phyloP scores from a whole-genome alignment of 1,140 invertebrate genomes.

The Bombus sibiricus region DNA sequence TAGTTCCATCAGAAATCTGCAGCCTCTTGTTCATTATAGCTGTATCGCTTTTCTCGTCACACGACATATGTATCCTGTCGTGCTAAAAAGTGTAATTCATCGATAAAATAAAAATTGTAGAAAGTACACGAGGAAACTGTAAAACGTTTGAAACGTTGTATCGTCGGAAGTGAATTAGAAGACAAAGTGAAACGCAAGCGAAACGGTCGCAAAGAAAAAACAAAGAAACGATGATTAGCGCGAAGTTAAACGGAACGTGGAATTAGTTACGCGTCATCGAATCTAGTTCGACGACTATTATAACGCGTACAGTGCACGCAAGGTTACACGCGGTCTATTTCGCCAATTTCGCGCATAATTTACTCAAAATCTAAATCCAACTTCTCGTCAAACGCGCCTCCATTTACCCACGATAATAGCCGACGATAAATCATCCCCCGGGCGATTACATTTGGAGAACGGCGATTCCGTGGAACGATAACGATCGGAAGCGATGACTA shows the following conservation, averaged over 20 bases:
- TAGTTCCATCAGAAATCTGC: neutral
- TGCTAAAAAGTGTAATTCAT: too few species aligned
- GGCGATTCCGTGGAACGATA: conserved; percentile 14
- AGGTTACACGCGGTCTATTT: neutral
- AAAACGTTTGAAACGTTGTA: neutral
- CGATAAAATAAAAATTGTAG: too few species aligned
- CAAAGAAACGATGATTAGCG: neutral
- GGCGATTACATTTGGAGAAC: neutral
- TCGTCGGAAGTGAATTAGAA: neutral
- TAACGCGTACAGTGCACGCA: neutral
- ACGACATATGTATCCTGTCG: too few species aligned
- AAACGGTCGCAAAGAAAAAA: neutral
- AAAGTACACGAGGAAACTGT: neutral
- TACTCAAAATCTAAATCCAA: neutral
- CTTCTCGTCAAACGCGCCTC: neutral
- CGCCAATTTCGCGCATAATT: neutral
- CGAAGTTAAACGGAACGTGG: neutral
- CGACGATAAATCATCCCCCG: neutral
- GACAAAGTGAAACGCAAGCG: neutral
- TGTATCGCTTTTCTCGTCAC: too few species aligned
- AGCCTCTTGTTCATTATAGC: neutral
- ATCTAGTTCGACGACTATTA: neutral
- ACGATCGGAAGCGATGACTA: conserved; percentile 25
- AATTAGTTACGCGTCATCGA: neutral
- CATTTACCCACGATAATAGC: neutral